A percentile compares a stretch with the other conserved stretches of the same genome.
phyloP scores from a whole-genome alignment of 2,797 vertebrate species.

The Crenuchus spilurus region DNA sequence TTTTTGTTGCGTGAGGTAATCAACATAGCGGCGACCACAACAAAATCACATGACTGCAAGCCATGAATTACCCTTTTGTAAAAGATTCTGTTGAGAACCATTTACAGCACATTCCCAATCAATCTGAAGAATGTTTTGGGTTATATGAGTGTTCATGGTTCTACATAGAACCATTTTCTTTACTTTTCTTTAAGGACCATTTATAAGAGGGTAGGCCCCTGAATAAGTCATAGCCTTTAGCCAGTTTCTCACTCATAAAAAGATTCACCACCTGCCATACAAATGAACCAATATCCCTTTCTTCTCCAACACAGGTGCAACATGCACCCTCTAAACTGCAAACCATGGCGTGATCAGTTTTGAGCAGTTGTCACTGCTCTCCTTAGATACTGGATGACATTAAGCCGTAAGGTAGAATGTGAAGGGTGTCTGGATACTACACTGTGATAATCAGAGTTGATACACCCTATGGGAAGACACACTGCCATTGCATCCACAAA shows the following conservation, averaged over 20 bases:
- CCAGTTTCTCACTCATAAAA: neutral
- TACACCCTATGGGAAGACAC: slow-evolving; percentile 35
- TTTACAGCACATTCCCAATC: too few relatives aligned
- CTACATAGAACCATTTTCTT: too few relatives aligned
- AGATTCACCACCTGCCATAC: neutral
- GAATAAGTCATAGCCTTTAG: too few relatives aligned
- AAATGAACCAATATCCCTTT: neutral
- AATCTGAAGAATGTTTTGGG: too few relatives aligned
- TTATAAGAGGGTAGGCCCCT: too few relatives aligned
- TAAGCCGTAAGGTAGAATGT: slow-evolving; percentile 42
- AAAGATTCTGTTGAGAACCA: too few relatives aligned
- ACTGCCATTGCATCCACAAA: slow-evolving; percentile 22
- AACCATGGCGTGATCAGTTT: slow-evolving; percentile 36
- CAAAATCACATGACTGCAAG: too few relatives aligned
- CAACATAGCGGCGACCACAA: too few relatives aligned
- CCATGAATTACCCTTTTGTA: too few relatives aligned
- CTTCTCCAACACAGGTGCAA: slow-evolving; percentile 26
- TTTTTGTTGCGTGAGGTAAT: too few relatives aligned
- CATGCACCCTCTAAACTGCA: slow-evolving; percentile 31
- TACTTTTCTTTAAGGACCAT: too few relatives aligned
- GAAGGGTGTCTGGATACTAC: slow-evolving; percentile 37
- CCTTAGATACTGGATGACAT: slow-evolving; percentile 48
- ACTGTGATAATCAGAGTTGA: slow-evolving; percentile 26
- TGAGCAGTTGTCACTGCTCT: slow-evolving; percentile 46
- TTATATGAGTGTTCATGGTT: too few relatives aligned